Percentiles rank a stretch among this genome's conserved stretches.
phyloP scores from a whole-genome alignment of 2,797 vertebrate genomes.

The Chelmon rostratus region DNA sequence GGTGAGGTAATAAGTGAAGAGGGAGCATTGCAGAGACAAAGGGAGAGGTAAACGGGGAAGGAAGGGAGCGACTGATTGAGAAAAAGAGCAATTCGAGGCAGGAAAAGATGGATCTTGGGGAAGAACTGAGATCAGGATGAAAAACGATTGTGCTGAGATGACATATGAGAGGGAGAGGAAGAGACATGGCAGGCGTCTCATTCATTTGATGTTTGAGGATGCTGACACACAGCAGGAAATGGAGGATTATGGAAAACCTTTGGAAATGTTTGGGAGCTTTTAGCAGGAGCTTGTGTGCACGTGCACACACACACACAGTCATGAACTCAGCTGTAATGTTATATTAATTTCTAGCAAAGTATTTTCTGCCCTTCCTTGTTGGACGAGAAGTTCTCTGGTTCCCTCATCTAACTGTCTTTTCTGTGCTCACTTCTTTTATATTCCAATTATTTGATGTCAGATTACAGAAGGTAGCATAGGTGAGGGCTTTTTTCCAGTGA shows the following conservation, averaged over 20 bases:
- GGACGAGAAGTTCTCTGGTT: conserved; percentile 8
- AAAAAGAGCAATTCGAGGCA: conserved; percentile 25
- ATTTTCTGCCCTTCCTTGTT: conserved; percentile 16
- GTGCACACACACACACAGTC: neutral
- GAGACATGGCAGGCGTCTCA: conserved; percentile 38
- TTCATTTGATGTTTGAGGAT: conserved; percentile 62
- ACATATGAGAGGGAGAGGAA: conserved; percentile 49
- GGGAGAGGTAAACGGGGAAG: conserved; percentile 17
- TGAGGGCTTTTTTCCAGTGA: conserved; percentile 7
- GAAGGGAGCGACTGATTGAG: conserved; percentile 23
- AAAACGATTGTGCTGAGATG: conserved; percentile 29
- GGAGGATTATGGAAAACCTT: conserved; percentile 51
- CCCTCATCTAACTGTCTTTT: conserved; percentile 23
- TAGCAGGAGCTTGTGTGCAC: conserved; percentile 24
- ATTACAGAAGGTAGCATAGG: conserved; percentile 23
- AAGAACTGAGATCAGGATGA: conserved; percentile 24
- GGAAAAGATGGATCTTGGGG: conserved; percentile 35
- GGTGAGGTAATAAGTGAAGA: conserved; percentile 14
- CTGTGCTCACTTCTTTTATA: conserved; percentile 23
- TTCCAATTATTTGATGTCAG: conserved; percentile 42
- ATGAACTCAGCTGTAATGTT: conserved; percentile 26
- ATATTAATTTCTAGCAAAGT: conserved; percentile 34
- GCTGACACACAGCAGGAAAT: conserved; percentile 59
- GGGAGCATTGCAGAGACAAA: conserved; percentile 29
- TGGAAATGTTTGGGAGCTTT: conserved; percentile 38